A percentile compares a stretch with the other conserved stretches of the same genome.
Conservation (phyloP, 2,888 invertebrate species). For the Epinotia nisella region DNA sequence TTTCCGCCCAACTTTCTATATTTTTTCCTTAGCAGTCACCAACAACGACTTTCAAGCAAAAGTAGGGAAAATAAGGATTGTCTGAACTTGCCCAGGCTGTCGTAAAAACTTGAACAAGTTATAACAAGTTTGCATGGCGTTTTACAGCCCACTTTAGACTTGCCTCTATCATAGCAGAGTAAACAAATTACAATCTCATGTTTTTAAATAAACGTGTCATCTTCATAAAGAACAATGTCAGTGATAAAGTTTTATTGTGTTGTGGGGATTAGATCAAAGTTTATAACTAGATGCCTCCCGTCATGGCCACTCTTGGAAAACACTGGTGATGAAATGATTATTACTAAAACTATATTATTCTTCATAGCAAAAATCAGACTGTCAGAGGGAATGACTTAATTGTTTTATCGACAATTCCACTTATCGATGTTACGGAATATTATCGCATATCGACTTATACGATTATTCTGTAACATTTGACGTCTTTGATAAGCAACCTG, state of each 20-base stretch:
- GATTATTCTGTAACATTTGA: too few species aligned
- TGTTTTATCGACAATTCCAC: too few species aligned
- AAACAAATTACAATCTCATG: constrained; percentile 26
- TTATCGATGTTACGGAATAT: too few species aligned
- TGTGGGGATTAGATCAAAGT: not conserved
- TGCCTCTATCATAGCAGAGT: constrained; percentile 23
- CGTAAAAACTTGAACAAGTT: constrained; percentile 39
- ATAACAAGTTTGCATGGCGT: constrained; percentile 37
- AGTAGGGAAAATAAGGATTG: constrained; percentile 31
- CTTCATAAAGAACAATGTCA: constrained; percentile 1
- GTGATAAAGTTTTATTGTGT: not conserved
- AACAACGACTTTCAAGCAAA: not conserved
- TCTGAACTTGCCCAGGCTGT: constrained; percentile 26
- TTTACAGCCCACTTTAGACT: constrained; percentile 40
- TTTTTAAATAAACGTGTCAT: constrained; percentile 17
- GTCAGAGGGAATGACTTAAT: too few species aligned
- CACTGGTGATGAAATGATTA: not conserved
- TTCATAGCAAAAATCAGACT: too few species aligned
- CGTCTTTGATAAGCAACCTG: too few species aligned
- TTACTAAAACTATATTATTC: too few species aligned
- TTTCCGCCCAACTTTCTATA: not conserved
- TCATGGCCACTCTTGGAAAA: not conserved
- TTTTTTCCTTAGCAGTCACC: not conserved
- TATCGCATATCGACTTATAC: too few species aligned
- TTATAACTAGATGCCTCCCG: not conserved